These are phyloP conservation scores for Exephanes ischioxanthus DNA, from an alignment of 2,888 invertebrate species.

Conservation along the genomic window DNA sequence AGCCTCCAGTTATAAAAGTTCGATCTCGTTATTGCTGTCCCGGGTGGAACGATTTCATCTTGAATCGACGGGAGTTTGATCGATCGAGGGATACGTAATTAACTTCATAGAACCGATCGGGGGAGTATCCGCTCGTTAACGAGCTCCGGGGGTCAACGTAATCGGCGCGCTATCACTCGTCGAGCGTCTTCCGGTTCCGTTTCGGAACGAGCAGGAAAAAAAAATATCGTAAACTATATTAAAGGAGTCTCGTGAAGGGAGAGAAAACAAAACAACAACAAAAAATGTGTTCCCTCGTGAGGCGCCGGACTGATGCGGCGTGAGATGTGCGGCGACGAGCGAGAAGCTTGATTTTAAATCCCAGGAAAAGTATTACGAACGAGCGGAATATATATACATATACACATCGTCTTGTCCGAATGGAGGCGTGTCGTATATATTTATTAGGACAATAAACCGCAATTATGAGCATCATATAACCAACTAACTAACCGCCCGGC, in stretches of 20 bases:
- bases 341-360: slow-evolving; percentile 80
- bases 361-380: slow-evolving; percentile 73
- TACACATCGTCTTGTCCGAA: slow-evolving; percentile 51
- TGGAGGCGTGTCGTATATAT: slow-evolving; percentile 78
- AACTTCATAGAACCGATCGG: neutral
- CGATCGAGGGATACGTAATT: slow-evolving; percentile 41
- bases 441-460: slow-evolving; percentile 84
- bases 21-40: neutral
- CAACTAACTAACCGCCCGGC: slow-evolving; percentile 79
- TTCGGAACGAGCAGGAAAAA: slow-evolving; percentile 49
- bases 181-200: slow-evolving; percentile 26
- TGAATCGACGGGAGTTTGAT: slow-evolving; percentile 22
- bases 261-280: slow-evolving; percentile 59
- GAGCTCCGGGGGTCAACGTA: neutral
- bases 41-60: neutral
- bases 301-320: slow-evolving; percentile 19
- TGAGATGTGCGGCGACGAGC: slow-evolving; percentile 24
- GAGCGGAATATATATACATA: slow-evolving; percentile 8
- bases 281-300: slow-evolving; percentile 35
- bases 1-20: neutral
- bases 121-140: slow-evolving; percentile 2
- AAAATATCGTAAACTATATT: slow-evolving; percentile 78
- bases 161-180: slow-evolving; percentile 1
- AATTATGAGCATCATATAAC: slow-evolving; percentile 80
- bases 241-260: slow-evolving; percentile 71